Conservation (phyloP, 2,113 vertebrate genomes). For the Nerophis lumbriciformis region DNA sequence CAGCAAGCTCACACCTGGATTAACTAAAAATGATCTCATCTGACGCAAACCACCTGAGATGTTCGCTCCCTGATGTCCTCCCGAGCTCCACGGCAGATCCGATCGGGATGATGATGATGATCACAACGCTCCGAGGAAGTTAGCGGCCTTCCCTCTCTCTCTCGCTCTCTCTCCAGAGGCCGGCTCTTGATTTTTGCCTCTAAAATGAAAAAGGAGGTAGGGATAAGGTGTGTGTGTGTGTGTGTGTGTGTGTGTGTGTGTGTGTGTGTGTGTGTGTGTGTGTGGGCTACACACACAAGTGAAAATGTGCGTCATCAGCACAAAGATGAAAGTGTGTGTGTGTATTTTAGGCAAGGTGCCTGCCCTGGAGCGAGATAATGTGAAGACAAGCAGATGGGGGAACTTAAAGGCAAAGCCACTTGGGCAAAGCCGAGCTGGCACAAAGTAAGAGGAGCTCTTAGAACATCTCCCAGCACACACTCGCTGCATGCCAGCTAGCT, state of each 20-base stretch:
- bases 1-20: too few relatives aligned
- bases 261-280: conserved; percentile 55
- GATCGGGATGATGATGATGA: conserved; percentile 56
- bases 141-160: conserved; percentile 51
- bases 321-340: conserved; percentile 62
- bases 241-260: conserved; percentile 59
- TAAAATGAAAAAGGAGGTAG: conserved; percentile 59
- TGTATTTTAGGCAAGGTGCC: conserved; percentile 69
- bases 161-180: conserved; percentile 49
- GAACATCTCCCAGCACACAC: conserved; percentile 64
- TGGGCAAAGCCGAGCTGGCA: conserved; percentile 68
- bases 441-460: conserved; percentile 66
- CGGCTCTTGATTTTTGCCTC: conserved; percentile 61
- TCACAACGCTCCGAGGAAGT: conserved; percentile 68
- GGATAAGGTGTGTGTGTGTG: conserved; percentile 59
- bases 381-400: conserved; percentile 71
- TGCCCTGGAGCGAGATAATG: conserved; percentile 72
- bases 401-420: conserved; percentile 69
- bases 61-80: conserved; percentile 50
- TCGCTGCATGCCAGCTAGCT: conserved; percentile 61
- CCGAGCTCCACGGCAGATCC: conserved; percentile 47
- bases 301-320: conserved; percentile 72
- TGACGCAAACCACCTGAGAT: conserved; percentile 49
- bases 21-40: conserved; percentile 24
- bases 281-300: conserved; percentile 67